Base-by-base conservation (phyloP, 1,140 invertebrate species). In the Bombus confusus region DNA sequence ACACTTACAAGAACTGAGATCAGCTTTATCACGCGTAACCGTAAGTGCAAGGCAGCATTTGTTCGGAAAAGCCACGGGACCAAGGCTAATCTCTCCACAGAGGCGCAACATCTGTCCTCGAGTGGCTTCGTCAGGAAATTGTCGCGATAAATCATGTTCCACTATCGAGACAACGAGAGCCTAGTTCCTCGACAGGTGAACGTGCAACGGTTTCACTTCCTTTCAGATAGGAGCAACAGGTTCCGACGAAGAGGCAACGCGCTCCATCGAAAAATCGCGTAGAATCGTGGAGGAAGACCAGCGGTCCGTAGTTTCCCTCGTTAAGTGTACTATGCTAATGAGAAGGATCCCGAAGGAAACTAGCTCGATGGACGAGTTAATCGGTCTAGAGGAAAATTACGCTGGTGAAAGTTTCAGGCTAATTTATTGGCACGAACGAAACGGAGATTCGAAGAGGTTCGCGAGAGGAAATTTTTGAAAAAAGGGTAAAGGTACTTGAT, bases 211-310 rank as follows among this genome's bases (percentile, higher is more conserved):
- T 78, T 81, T 79, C 72, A 43, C 81, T 84, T 84, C 75, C 75
- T 68, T 62, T 57, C 43, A 31, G 80, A 86, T 77, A 77, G 31
- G n/a, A 62, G 86, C 86, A 84, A 84, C 81, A 87, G 81, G 86
- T 87, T 78, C 64, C 68, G 39, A 59, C 28, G 43, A 72, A 25
- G 34, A 57, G 18, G 22, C 34, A 43, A 78, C 34, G 3, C 2
- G 43, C 25, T 8, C 6, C 13, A 31, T 68, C 41, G 47, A 75
- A 57, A 75, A 37, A 37, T 73, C 28, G 71, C 12, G 71, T 9
- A 6, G 28, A 41, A 73, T 4, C 6, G 31, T 13, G 18, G 15
- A 74, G n/a, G 18, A 25, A 52, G 4, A 31, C 18, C 9, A 10
- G 31, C n/a, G 9, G 18, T 13, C 18, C 2, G 9, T 37, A 52